phyloP scores from a whole-genome alignment of 2,797 vertebrate genomes.

The Taeniopygia guttata region DNA sequence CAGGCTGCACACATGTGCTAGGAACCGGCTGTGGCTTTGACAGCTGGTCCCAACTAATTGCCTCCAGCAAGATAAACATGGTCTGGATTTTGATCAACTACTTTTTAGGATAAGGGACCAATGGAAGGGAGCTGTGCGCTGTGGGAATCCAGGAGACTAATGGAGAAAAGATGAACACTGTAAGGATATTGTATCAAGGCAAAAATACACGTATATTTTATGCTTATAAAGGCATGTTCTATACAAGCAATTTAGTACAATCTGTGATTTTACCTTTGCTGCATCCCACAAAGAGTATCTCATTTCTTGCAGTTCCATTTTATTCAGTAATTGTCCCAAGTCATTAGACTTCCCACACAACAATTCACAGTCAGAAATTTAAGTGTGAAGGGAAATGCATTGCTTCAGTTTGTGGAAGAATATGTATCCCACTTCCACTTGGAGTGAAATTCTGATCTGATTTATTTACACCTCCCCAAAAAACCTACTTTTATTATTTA shows the following conservation, averaged over 20 bases:
- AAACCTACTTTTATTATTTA: background rate
- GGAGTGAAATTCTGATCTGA: background rate
- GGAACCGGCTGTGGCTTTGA: background rate
- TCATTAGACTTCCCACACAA: constrained; percentile 34
- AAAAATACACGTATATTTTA: background rate
- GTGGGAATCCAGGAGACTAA: background rate
- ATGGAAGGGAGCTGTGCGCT: background rate
- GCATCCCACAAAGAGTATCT: background rate
- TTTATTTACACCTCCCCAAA: background rate
- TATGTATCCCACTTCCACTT: background rate
- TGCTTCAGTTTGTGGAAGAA: background rate
- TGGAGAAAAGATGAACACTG: background rate
- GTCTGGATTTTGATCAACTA: constrained; percentile 1
- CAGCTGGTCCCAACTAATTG: constrained; percentile 40
- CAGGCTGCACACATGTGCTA: background rate
- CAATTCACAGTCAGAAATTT: background rate
- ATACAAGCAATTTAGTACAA: background rate
- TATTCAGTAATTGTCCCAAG: constrained; percentile 17
- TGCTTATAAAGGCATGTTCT: background rate
- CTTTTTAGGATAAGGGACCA: background rate
- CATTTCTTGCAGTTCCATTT: background rate
- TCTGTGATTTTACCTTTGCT: constrained; percentile 21
- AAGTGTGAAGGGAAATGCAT: background rate
- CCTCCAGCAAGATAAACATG: constrained; percentile 34
- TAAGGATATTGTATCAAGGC: background rate